Evolutionary conservation across 2,797 vertebrate genomes (phyloP).

Genomic region (Serranus cabrilla): DNA sequence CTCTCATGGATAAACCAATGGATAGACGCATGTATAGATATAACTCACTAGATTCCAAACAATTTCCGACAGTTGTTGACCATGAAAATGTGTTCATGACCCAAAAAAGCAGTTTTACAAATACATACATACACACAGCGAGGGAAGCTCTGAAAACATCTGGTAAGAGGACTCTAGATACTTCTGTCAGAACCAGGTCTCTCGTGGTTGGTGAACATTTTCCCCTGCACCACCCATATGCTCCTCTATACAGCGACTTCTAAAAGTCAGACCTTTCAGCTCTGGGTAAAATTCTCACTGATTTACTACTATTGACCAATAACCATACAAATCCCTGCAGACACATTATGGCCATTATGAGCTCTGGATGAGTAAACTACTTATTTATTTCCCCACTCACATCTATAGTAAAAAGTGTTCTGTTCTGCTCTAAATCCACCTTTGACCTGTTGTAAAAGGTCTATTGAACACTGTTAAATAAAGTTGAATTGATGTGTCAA

Average conservation of each 20-base stretch:
- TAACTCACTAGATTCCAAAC: no score
- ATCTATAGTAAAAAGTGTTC: neutral
- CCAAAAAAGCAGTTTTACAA: no score
- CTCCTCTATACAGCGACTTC: neutral
- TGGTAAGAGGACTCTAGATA: no score
- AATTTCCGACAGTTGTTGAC: no score
- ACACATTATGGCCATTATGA: conserved; percentile 8
- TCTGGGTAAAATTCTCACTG: neutral
- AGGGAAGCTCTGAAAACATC: no score
- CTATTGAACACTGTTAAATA: neutral
- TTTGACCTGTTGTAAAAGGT: neutral
- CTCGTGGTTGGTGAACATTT: no score
- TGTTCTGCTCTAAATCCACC: neutral
- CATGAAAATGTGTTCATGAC: no score
- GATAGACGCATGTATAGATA: no score
- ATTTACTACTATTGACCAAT: conserved; percentile 2
- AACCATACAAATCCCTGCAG: conserved; percentile 2
- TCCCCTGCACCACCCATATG: no score
- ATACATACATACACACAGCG: no score
- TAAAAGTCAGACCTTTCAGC: neutral
- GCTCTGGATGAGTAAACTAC: neutral
- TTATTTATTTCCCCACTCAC: conserved; percentile 5
- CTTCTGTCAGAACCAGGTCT: no score
- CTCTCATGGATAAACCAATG: no score
- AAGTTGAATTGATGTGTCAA: neutral